Conservation (phyloP, 2,113 vertebrate genomes). For the Phoenicopterus ruber region DNA sequence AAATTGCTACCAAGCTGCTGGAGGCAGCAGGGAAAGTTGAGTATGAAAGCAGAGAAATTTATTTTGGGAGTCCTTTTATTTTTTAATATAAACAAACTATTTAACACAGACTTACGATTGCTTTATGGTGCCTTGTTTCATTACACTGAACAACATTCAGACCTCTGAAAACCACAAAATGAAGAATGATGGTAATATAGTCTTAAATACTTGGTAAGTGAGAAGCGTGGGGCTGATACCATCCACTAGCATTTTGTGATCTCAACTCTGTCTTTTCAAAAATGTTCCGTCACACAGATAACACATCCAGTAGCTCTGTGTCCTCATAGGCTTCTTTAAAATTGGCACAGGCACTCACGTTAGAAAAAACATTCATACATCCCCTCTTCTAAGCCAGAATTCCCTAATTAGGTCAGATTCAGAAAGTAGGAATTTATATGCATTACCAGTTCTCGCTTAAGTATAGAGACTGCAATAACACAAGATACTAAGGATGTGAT, state of each 20-base stretch:
- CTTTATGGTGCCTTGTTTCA: background rate
- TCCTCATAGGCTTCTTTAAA: background rate
- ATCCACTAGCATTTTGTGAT: background rate
- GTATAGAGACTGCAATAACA: background rate
- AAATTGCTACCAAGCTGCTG: background rate
- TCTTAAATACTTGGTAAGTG: background rate
- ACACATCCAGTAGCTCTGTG: background rate
- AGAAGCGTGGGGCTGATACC: background rate
- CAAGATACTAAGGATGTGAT: background rate
- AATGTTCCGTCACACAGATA: background rate
- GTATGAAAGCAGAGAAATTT: background rate
- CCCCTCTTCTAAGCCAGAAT: background rate
- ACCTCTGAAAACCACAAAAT: background rate
- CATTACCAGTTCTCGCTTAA: background rate
- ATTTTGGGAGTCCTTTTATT: background rate
- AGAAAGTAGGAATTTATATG: background rate
- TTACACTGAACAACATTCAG: background rate
- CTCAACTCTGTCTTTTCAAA: background rate
- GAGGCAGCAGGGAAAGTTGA: background rate
- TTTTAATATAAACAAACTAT: background rate
- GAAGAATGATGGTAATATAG: background rate
- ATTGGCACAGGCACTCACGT: background rate
- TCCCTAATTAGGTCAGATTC: background rate
- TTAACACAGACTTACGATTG: background rate
- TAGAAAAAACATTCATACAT: background rate